A percentile compares a stretch with the other conserved stretches of the same genome.
Conservation (phyloP, 1,140 invertebrate species). For the Scaptomyza montana region DNA sequence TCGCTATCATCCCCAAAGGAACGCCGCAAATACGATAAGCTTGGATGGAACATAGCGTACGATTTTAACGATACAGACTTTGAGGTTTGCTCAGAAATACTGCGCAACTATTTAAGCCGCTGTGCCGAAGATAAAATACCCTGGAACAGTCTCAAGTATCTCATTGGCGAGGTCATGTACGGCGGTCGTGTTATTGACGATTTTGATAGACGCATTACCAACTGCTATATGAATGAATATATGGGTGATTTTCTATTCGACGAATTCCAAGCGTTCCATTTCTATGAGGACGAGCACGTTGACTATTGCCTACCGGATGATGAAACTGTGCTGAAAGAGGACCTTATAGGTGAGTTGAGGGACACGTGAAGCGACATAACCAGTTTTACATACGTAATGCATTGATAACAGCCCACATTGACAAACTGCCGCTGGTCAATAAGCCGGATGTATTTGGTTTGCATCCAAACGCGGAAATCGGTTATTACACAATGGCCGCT, state of each 20-base stretch:
- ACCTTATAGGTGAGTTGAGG: constrained; percentile 87
- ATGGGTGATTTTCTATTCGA: constrained; percentile 97
- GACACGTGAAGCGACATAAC: constrained; percentile 12
- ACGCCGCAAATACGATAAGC: constrained; percentile 95
- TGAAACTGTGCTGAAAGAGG: constrained; percentile 86
- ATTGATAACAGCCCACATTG: constrained; percentile 85
- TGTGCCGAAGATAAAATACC: constrained; percentile 88
- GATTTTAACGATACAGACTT: constrained; percentile 97
- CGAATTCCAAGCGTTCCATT: constrained; percentile 94
- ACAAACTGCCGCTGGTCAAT: constrained; percentile 89
- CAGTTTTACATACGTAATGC: constrained; percentile 68
- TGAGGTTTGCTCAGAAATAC: constrained; percentile 91
- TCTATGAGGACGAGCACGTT: constrained; percentile 90
- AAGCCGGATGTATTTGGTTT: constrained; percentile 95
- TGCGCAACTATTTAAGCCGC: constrained; percentile 92
- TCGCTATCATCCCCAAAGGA: constrained; percentile 86
- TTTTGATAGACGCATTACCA: constrained; percentile 93
- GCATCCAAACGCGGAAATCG: constrained; percentile 96
- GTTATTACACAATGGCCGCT: constrained; percentile 93
- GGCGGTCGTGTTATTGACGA: constrained; percentile 95
- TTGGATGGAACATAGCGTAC: constrained; percentile 96
- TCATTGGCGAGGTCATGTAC: constrained; percentile 97
- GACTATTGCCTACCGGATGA: constrained; percentile 91
- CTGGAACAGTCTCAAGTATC: constrained; percentile 95
- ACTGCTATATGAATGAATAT: constrained; percentile 96